Percentiles rank a stretch among this genome's conserved stretches.
Conservation (phyloP, 2,888 invertebrate genomes). For the Lithophane leautieri region DNA sequence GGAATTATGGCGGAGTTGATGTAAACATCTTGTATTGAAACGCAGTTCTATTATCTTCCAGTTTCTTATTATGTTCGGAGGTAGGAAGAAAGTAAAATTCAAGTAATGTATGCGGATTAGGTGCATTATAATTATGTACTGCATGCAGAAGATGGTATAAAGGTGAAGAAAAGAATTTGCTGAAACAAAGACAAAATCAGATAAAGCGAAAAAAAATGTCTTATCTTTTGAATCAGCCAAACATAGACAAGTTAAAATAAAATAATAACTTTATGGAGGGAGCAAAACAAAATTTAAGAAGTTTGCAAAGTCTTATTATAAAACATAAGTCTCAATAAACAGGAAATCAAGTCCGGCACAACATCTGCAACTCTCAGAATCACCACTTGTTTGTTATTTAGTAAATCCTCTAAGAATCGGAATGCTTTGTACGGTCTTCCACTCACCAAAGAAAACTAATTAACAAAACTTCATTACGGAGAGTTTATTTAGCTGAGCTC, state of each 20-base stretch:
- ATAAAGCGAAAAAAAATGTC: neutral
- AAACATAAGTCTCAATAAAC: slow-evolving; percentile 34
- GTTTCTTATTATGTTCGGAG: neutral
- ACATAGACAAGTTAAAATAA: neutral
- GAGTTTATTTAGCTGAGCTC: slow-evolving; percentile 62
- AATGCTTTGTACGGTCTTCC: slow-evolving; percentile 61
- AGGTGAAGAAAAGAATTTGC: neutral
- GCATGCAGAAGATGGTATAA: too few relatives aligned
- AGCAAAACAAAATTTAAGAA: neutral
- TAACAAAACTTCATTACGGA: slow-evolving; percentile 67
- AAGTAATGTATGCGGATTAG: neutral
- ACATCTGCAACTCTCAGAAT: slow-evolving; percentile 47
- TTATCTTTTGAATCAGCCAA: neutral
- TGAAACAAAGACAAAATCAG: neutral
- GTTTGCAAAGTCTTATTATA: slow-evolving; percentile 12
- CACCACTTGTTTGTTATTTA: slow-evolving; percentile 56
- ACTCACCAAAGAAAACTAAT: slow-evolving; percentile 67
- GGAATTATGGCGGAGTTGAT: slow-evolving; percentile 57
- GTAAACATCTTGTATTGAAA: slow-evolving; percentile 44
- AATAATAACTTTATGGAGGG: neutral
- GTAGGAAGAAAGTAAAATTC: neutral
- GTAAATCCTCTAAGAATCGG: slow-evolving; percentile 44
- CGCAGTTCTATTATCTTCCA: slow-evolving; percentile 31
- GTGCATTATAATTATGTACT: too few relatives aligned
- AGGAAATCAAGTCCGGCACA: slow-evolving; percentile 35